Evolutionary conservation across 2,888 invertebrate species (phyloP), one percentile per base, ranked within the genome.

Genomic region (Psylliodes chrysocephalus): DNA sequence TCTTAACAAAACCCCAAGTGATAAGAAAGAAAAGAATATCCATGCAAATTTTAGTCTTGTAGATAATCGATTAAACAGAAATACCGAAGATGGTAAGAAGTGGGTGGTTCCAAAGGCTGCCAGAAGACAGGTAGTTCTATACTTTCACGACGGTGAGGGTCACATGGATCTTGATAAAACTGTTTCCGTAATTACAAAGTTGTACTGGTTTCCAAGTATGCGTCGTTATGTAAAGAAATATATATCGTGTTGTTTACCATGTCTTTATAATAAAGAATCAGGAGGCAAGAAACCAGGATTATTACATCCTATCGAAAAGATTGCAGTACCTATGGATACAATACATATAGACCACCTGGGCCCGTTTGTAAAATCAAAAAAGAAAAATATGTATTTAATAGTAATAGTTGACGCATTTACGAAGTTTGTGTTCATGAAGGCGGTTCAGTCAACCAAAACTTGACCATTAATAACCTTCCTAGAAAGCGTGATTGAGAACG

Each of bases 241-340:
- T 64, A 77, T 82, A 1, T 63, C 30, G 0, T 70, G 76, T 0
- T 83, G 81, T 67, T 59, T 83, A 1, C 64, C 75, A 1, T 83
- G 82, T 62, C 59, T 80, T 2, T 79, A 78, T 46, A 72, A 76
- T 30, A 82, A 82, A 63, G 63, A 71, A 7, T 56, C 63, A 15
- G 53, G 66, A 12, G 74, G 74, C 7, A 71, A 69, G 40, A 70
- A 65, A 40, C 72, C 73, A 49, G 82, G 82, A 7, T 63, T 66
- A 15, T 66, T 82, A 12, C 74, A 81, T 53, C 76, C 80, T 0
- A 82, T 83, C 7, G 57, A 66, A 33, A 75, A 75, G 49, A 49
- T 40, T 1, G 17, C 15, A n/a, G 33, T 63, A n/a, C 76, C 74
- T 10, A 66, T 76, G 64, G 65, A 76, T 42, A 75, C 71, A 1